Evolutionary conservation across 2,113 vertebrate genomes (phyloP).

Genomic region (Mesitornis unicolor): DNA sequence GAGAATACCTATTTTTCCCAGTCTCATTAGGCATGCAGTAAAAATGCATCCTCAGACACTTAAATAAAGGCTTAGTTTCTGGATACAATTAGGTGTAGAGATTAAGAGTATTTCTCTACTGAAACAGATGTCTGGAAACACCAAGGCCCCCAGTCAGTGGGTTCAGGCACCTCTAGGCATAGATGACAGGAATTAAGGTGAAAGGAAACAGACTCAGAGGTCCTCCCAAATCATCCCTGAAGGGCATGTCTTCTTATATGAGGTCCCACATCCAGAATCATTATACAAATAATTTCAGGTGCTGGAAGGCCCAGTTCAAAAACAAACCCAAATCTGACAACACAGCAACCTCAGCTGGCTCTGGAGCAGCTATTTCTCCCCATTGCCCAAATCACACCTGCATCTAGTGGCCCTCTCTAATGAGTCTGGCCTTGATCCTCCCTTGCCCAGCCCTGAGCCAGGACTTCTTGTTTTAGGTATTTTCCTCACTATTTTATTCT

Average conservation of each 20-base stretch:
- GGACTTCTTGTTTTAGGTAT: rapidly evolving
- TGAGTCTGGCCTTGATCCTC: not conserved
- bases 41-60: not conserved
- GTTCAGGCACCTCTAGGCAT: not conserved
- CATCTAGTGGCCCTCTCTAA: not conserved
- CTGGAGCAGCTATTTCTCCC: not conserved
- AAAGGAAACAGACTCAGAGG: rapidly evolving
- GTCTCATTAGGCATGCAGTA: not conserved
- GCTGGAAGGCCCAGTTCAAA: not conserved
- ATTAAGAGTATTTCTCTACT: not conserved
- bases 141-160: not conserved
- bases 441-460: not conserved
- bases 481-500: not conserved
- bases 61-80: not conserved
- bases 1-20: not conserved
- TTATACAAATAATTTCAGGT: not conserved
- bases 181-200: too few species aligned
- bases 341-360: not conserved
- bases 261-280: not conserved
- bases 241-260: rapidly evolving
- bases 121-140: not conserved
- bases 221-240: not conserved
- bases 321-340: not conserved
- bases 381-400: not conserved
- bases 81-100: not conserved